A percentile compares a stretch with the other conserved stretches of the same genome.
phyloP scores from a whole-genome alignment of 2,888 invertebrate genomes.

The Morpho helenor region DNA sequence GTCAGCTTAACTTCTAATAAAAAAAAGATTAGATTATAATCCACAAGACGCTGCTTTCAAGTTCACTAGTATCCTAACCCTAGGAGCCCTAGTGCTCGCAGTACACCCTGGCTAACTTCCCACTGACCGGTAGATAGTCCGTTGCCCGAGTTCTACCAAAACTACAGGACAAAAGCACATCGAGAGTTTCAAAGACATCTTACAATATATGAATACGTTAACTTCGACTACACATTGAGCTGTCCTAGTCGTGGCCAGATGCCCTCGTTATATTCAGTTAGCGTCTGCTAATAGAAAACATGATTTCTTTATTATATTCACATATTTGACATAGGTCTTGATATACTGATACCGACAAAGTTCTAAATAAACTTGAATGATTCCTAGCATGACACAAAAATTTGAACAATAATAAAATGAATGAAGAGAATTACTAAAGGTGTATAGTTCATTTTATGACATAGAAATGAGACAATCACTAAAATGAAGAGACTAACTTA shows the following conservation, averaged over 20 bases:
- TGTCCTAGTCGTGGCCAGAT: constrained; percentile 54
- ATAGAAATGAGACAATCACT: too few relatives aligned
- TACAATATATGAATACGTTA: constrained; percentile 66
- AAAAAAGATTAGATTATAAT: constrained; percentile 64
- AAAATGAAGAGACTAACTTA: too few relatives aligned
- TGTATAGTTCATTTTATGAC: too few relatives aligned
- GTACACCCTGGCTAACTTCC: constrained; percentile 32
- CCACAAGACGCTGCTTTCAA: constrained; percentile 60
- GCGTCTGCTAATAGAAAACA: too few relatives aligned
- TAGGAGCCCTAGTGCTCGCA: constrained; percentile 47
- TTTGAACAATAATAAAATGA: too few relatives aligned
- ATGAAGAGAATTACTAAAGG: too few relatives aligned
- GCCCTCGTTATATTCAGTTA: too few relatives aligned
- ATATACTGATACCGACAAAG: too few relatives aligned
- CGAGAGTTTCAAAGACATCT: constrained; percentile 73
- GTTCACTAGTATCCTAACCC: constrained; percentile 62
- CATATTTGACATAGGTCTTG: too few relatives aligned
- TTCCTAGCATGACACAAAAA: too few relatives aligned
- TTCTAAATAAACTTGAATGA: too few relatives aligned
- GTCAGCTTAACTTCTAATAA: constrained; percentile 66
- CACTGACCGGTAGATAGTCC: constrained; percentile 13
- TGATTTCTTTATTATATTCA: neutral
- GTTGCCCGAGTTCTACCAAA: constrained; percentile 49
- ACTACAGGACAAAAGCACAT: constrained; percentile 76
- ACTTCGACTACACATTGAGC: constrained; percentile 71